Conservation (phyloP, 1,140 invertebrate genomes). For the Coptotermes formosanus region DNA sequence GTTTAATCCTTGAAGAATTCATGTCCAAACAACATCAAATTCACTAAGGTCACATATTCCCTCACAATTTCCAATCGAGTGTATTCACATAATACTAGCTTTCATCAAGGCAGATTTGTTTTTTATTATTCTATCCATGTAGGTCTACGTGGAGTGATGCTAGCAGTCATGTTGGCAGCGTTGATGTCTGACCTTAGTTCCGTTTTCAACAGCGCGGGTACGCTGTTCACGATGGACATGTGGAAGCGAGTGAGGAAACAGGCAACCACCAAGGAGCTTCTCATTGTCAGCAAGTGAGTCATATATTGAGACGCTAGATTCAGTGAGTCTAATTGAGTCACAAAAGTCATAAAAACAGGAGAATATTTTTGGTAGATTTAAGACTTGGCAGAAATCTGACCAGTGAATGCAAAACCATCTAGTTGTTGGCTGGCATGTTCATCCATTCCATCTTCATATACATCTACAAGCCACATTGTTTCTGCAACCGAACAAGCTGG, state of each 20-base stretch:
- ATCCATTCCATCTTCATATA: not conserved
- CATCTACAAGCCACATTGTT: not conserved
- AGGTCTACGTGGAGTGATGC: conserved; percentile 16
- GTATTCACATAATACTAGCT: not conserved
- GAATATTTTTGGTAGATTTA: not conserved
- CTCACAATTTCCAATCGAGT: not conserved
- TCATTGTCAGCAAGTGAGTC: conserved; percentile 14
- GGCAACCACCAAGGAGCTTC: conserved; percentile 7
- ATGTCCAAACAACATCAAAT: not conserved
- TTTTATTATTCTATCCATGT: conserved; percentile 19
- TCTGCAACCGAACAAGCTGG: no score
- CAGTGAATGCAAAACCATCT: not conserved
- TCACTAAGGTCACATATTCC: not conserved
- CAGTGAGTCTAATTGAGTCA: not conserved
- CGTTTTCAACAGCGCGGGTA: conserved; percentile 14
- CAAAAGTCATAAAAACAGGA: not conserved
- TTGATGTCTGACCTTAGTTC: conserved; percentile 18
- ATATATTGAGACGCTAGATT: not conserved
- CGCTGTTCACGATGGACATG: conserved; percentile 13
- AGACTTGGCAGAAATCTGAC: not conserved
- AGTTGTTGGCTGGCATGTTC: not conserved
- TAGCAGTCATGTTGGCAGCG: conserved; percentile 16
- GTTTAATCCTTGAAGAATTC: not conserved
- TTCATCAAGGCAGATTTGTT: conserved; percentile 18
- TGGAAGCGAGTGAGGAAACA: conserved; percentile 10